These are phyloP conservation scores for Theristicus caerulescens DNA, from an alignment of 2,113 vertebrate genomes.

Conservation along the genomic window DNA sequence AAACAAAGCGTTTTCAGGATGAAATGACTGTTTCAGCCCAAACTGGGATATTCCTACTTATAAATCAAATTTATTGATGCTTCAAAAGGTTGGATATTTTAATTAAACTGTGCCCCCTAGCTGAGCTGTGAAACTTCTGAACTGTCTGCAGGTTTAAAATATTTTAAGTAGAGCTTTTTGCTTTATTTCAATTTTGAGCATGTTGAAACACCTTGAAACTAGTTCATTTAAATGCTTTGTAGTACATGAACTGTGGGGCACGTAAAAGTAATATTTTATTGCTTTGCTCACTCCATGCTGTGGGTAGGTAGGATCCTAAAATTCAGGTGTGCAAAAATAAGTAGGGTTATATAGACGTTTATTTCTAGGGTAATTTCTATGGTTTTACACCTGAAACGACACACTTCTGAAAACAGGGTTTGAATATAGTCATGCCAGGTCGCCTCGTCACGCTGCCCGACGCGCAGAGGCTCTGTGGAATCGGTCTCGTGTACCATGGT, in stretches of 20 bases:
- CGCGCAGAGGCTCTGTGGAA: rapidly evolving
- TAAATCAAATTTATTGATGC: not conserved
- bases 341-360: not conserved
- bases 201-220: not conserved
- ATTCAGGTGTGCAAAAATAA: not conserved
- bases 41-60: not conserved
- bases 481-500: not conserved
- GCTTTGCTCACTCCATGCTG: not conserved
- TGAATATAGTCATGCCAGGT: not conserved
- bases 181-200: not conserved
- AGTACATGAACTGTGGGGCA: not conserved
- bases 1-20: not conserved
- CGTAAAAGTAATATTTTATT: not conserved
- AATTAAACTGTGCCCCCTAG: constrained; percentile 34
- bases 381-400: not conserved
- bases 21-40: not conserved
- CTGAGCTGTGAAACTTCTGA: constrained; percentile 6
- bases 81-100: constrained; percentile 11
- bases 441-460: not conserved
- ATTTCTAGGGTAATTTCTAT: not conserved
- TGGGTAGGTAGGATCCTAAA: not conserved
- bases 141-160: not conserved
- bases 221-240: not conserved
- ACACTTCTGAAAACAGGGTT: not conserved
- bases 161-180: constrained; percentile 2